Percentiles rank a stretch among this genome's conserved stretches.
Conservation (phyloP, 2,888 invertebrate species). For the Polydrusus tereticollis region DNA sequence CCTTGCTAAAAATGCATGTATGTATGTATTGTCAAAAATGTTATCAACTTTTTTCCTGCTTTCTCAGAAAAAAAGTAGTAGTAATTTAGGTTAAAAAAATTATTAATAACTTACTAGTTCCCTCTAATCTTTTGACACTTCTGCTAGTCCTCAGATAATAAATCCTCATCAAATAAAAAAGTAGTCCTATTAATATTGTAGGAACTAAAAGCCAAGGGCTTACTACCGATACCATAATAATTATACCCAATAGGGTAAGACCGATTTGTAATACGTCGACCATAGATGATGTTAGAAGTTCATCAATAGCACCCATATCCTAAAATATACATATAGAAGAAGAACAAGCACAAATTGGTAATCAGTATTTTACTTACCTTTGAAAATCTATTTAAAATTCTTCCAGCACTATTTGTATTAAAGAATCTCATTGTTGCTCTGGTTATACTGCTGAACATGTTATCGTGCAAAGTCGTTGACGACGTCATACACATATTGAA, state of each 20-base stretch:
- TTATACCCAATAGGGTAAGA: conserved; percentile 76
- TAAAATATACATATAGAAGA: conserved; percentile 15
- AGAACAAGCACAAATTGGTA: too few species aligned
- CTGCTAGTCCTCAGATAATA: conserved; percentile 82
- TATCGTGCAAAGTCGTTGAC: conserved; percentile 71
- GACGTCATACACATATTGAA: conserved; percentile 71
- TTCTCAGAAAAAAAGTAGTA: not conserved
- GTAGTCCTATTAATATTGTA: conserved; percentile 73
- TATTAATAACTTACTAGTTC: conserved; percentile 72
- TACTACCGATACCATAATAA: conserved; percentile 78
- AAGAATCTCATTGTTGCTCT: conserved; percentile 77
- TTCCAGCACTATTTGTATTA: conserved; percentile 75
- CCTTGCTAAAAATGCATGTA: conserved; percentile 74
- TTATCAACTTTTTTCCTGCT: not conserved
- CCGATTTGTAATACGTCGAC: conserved; percentile 72
- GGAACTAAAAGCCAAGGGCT: conserved; percentile 79
- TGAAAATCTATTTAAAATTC: conserved; percentile 78
- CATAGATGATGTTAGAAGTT: conserved; percentile 68
- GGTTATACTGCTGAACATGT: conserved; percentile 70
- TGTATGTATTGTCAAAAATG: not conserved
- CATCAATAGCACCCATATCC: conserved; percentile 75
- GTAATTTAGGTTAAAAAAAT: not conserved
- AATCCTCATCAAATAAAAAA: conserved; percentile 76
- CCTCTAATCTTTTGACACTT: conserved; percentile 79
- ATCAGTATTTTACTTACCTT: conserved; percentile 62